Evolutionary conservation across 2,797 vertebrate species (phyloP).

Genomic region (Petrocephalus schoutedeni): DNA sequence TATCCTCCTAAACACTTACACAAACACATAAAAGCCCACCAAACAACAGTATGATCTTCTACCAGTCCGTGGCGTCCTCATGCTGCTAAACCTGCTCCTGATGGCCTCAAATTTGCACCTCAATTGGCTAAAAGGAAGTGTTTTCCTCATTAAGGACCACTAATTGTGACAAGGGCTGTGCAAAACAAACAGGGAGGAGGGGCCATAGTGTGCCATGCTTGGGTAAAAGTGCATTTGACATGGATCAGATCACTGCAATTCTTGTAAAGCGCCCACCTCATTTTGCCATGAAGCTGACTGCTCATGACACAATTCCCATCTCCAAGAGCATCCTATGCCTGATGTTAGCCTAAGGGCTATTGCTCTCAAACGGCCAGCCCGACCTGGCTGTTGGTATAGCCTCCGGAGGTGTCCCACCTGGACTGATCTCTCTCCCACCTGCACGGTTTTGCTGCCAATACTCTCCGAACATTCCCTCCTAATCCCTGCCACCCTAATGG

Average conservation of each 20-base stretch:
- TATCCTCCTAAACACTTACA: conserved; percentile 13
- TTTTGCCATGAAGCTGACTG: background rate
- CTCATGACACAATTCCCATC: background rate
- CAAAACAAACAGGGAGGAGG: background rate
- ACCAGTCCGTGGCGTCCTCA: background rate
- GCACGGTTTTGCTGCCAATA: background rate
- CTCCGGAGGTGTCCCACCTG: conserved; percentile 4
- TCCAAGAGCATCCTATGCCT: background rate
- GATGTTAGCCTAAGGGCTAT: background rate
- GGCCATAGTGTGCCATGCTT: background rate
- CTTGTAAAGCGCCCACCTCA: background rate
- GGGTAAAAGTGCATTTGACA: background rate
- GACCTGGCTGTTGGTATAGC: background rate
- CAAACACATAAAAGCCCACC: background rate
- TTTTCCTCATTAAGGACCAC: background rate
- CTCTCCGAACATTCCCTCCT: background rate
- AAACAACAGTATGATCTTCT: background rate
- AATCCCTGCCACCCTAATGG: conserved; percentile 9
- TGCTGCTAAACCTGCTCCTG: background rate
- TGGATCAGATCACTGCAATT: background rate
- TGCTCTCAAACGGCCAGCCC: background rate
- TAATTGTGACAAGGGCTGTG: background rate
- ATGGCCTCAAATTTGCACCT: background rate
- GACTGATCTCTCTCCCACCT: background rate
- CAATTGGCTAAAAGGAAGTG: background rate